A percentile compares a stretch with the other conserved stretches of the same genome.
Evolutionary conservation across 2,113 vertebrate species (phyloP).

Genomic region (Corythoichthys intestinalis): DNA sequence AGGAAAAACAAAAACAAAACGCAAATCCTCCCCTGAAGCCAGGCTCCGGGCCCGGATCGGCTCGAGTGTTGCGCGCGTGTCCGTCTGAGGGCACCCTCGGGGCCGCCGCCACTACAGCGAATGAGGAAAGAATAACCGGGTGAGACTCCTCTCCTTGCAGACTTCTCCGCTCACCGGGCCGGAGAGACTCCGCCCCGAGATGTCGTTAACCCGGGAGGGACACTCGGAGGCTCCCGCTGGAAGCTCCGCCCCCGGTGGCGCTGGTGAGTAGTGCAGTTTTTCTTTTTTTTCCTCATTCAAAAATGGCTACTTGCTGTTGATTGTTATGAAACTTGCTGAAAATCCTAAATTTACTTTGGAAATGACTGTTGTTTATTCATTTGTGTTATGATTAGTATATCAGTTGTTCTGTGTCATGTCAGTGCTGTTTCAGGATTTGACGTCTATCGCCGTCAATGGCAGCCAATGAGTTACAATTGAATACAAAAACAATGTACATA

Average conservation of each 20-base stretch:
- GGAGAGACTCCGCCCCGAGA: slow-evolving; percentile 53
- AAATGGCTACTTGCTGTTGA: neutral
- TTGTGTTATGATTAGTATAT: neutral
- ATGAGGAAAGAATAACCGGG: slow-evolving; percentile 37
- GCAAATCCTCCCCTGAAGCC: neutral
- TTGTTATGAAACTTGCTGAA: neutral
- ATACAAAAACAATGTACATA: no score
- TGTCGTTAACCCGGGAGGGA: neutral
- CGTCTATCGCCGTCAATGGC: no score
- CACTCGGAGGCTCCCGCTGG: slow-evolving; percentile 25
- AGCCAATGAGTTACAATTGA: no score
- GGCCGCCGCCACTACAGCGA: slow-evolving; percentile 23
- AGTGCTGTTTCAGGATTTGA: no score
- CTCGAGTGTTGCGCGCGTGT: slow-evolving; percentile 23
- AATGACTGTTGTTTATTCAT: neutral
- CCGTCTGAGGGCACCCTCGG: slow-evolving; percentile 16
- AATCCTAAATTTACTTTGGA: neutral
- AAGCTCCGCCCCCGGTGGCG: slow-evolving; percentile 16
- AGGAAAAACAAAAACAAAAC: neutral
- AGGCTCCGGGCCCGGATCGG: slow-evolving; percentile 27
- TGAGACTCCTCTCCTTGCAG: slow-evolving; percentile 20
- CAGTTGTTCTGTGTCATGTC: neutral
- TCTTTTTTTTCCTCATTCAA: neutral
- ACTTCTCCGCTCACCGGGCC: slow-evolving; percentile 28
- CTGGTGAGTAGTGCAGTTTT: slow-evolving; percentile 36